phyloP scores from a whole-genome alignment of 1,140 invertebrate genomes.

The Dreissena polymorpha region DNA sequence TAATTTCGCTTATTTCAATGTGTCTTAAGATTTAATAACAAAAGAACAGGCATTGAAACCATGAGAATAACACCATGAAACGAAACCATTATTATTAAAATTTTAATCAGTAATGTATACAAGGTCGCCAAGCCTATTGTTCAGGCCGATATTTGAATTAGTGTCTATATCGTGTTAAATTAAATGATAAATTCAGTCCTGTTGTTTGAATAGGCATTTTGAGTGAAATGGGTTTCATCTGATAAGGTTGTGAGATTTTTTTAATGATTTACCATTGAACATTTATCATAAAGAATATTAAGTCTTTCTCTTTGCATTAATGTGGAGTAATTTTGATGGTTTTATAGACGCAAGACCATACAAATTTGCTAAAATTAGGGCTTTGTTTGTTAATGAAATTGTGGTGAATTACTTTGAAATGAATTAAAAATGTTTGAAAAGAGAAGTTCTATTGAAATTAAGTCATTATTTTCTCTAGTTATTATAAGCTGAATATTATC shows the following conservation, averaged over 20 bases:
- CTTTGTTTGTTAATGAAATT: slow-evolving; percentile 34
- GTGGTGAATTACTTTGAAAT: slow-evolving; percentile 42
- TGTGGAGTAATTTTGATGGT: slow-evolving; percentile 50
- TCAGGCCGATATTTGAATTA: slow-evolving; percentile 43
- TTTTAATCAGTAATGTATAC: slow-evolving; percentile 57
- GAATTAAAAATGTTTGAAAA: slow-evolving; percentile 49
- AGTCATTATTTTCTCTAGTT: slow-evolving; percentile 56
- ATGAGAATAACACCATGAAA: slow-evolving; percentile 22
- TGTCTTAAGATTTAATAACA: slow-evolving; percentile 21
- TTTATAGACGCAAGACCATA: slow-evolving; percentile 40
- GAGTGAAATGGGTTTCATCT: slow-evolving; percentile 25
- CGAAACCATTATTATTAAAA: slow-evolving; percentile 50
- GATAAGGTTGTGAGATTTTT: slow-evolving; percentile 25
- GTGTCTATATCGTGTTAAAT: slow-evolving; percentile 57
- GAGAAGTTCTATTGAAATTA: slow-evolving; percentile 31
- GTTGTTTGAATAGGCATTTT: slow-evolving; percentile 53
- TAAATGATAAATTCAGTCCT: slow-evolving; percentile 56
- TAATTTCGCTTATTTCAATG: slow-evolving; percentile 39
- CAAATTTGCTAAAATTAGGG: slow-evolving; percentile 51
- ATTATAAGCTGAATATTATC: slow-evolving; percentile 46
- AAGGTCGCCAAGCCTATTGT: slow-evolving; percentile 49
- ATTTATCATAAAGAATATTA: slow-evolving; percentile 49
- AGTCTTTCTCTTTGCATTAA: slow-evolving; percentile 47
- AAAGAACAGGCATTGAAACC: slow-evolving; percentile 47
- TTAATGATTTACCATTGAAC: slow-evolving; percentile 45